Conservation (phyloP, 2,797 vertebrate genomes). For the Pangasius djambal region DNA sequence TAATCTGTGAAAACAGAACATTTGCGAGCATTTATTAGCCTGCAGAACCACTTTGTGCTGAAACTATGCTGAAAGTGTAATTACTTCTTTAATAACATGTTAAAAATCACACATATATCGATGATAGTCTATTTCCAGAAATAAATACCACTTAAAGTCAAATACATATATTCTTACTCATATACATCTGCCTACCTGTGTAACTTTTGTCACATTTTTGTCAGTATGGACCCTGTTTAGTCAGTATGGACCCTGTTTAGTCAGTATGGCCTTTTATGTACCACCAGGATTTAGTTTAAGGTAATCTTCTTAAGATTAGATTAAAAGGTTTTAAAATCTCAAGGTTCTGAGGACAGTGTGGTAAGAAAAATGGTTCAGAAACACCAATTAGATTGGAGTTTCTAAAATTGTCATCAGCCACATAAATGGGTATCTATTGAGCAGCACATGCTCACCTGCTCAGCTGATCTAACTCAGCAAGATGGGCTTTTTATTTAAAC, state of each 20-base stretch:
- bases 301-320: conserved; percentile 16
- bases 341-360: background rate
- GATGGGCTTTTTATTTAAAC: background rate
- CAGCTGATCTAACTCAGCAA: background rate
- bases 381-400: background rate
- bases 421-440: background rate
- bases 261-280: background rate
- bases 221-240: too few relatives aligned
- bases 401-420: background rate
- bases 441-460: background rate
- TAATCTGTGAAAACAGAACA: background rate
- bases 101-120: background rate
- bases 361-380: background rate
- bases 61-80: background rate
- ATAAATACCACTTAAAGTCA: background rate
- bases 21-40: background rate
- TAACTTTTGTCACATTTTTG: background rate
- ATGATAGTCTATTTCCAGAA: background rate
- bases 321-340: conserved; percentile 1
- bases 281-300: background rate
- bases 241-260: too few relatives aligned
- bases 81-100: background rate
- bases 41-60: background rate
- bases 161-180: background rate
- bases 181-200: background rate